Evolutionary conservation across 2,888 invertebrate genomes (phyloP).

Genomic region (Orthosia gracilis): DNA sequence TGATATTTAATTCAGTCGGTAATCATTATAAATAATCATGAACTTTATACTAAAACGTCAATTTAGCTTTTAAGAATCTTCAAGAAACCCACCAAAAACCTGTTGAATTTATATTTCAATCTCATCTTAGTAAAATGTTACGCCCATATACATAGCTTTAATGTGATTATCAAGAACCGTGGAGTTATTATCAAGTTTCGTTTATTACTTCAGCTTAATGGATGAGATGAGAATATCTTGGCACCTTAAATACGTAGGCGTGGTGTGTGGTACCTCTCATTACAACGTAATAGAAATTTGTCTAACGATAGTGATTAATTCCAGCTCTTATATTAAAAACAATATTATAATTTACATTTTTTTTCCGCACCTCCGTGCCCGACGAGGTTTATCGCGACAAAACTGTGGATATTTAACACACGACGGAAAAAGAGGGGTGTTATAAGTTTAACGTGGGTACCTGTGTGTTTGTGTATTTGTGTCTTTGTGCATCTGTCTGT

Average conservation of each 20-base stretch:
- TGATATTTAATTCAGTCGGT: no score
- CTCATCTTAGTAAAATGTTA: slow-evolving; percentile 15
- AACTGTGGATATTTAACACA: no score
- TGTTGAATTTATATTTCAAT: slow-evolving; percentile 42
- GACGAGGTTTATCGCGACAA: no score
- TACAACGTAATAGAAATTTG: background rate
- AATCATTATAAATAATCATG: no score
- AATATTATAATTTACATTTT: no score
- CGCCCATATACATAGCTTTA: slow-evolving; percentile 23
- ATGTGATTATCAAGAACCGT: slow-evolving; percentile 54
- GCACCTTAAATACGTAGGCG: slow-evolving; percentile 10
- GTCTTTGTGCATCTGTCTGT: no score
- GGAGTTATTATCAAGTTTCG: slow-evolving; percentile 53
- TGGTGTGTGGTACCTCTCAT: slow-evolving; percentile 7
- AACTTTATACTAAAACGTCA: background rate
- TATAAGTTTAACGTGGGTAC: no score
- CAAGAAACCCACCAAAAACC: slow-evolving; percentile 7
- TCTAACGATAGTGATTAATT: slow-evolving; percentile 5
- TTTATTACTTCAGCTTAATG: slow-evolving; percentile 55
- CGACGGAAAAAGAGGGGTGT: no score
- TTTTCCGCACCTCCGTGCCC: no score
- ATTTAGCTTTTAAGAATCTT: background rate
- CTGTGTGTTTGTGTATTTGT: no score
- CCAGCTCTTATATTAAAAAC: background rate
- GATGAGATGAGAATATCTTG: slow-evolving; percentile 38